These are phyloP conservation scores for Ernsta delagoae DNA, from an alignment of 2,888 invertebrate species.

Conservation along the genomic window DNA sequence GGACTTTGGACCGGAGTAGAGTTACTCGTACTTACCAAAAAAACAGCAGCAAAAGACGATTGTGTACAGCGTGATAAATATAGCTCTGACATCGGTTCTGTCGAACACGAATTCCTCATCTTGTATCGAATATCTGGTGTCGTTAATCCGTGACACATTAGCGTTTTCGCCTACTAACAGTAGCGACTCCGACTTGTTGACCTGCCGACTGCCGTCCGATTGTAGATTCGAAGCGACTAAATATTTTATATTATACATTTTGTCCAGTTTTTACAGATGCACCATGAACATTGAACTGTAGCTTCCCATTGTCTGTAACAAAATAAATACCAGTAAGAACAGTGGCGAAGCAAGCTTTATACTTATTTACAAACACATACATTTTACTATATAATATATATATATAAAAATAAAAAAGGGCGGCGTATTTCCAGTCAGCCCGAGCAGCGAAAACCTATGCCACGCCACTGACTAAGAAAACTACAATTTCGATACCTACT, in stretches of 20 bases:
- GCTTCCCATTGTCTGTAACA: slow-evolving; percentile 62
- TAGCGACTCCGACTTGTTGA: slow-evolving; percentile 53
- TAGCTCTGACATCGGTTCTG: slow-evolving; percentile 88
- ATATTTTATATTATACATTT: slow-evolving; percentile 61
- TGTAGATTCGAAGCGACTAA: slow-evolving; percentile 58
- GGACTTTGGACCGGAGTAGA: neutral
- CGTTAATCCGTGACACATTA: slow-evolving; percentile 59
- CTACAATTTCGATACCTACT: too few species aligned
- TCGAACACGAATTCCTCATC: slow-evolving; percentile 90
- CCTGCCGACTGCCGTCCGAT: slow-evolving; percentile 51
- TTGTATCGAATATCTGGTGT: slow-evolving; percentile 55
- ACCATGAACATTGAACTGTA: slow-evolving; percentile 30
- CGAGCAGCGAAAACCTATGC: too few species aligned
- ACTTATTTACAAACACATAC: too few species aligned
- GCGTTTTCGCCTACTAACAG: slow-evolving; percentile 30
- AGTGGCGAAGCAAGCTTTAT: too few species aligned
- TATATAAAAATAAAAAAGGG: too few species aligned
- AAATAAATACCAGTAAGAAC: slow-evolving; percentile 26
- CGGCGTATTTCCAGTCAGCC: too few species aligned
- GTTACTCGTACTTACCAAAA: slow-evolving; percentile 84
- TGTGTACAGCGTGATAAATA: slow-evolving; percentile 91
- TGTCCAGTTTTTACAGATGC: slow-evolving; percentile 42
- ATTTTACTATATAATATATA: too few species aligned
- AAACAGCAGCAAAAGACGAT: slow-evolving; percentile 93
- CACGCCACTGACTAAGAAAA: too few species aligned